Base-by-base conservation (phyloP, 2,797 vertebrate species). In the Sorex maritimensis region DNA sequence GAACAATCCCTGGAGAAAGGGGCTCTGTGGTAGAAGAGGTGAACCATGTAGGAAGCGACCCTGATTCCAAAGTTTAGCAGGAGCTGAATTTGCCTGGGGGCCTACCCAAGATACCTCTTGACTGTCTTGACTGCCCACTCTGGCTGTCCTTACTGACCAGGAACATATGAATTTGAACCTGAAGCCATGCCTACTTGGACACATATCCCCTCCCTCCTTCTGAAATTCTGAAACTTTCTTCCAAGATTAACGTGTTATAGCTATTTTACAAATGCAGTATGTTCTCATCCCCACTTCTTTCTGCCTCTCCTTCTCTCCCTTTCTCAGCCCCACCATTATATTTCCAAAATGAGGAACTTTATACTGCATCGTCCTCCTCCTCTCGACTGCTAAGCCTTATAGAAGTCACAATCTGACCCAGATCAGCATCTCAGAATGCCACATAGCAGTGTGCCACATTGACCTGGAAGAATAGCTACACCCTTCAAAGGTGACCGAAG, bases 141-240 rank as follows among this genome's bases (percentile, higher is more conserved):
- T 69, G 79, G 6, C 6, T 81, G 24, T 24, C 23, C 21, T 63
- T 86, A 67, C 21, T 86, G 52, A 75, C 44, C 21, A 1, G 85
- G 30, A 79, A 52, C 1, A 8, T 52, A 8, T 65, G 55, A 80
- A 68, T 13, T 68, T 86, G 63, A 95, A 88, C 28, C 83, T 93
- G 65, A 94, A 92, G 55, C 2, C 17, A 68, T 24, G 23, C 44
- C 14, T 82, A 26, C 63, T 80, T 68, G 3, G 5, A 74, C 44
- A 38, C 9, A 23, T n/a, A 71, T 7, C 9, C 44, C 17, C 14
- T 86, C 12, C 9, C 6, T 85, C 81, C 91, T 91, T 67, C 72
- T 61, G 6, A 85, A 12, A 90, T 73, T n/a, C 44, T 69, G 10
- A 75, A 63, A 21, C 12, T 90, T 82, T 74, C 10, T 86, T 90